A percentile compares a stretch with the other conserved stretches of the same genome.
These are phyloP conservation scores for Ahaetulla prasina DNA, from an alignment of 2,113 vertebrate species.

Conservation along the genomic window DNA sequence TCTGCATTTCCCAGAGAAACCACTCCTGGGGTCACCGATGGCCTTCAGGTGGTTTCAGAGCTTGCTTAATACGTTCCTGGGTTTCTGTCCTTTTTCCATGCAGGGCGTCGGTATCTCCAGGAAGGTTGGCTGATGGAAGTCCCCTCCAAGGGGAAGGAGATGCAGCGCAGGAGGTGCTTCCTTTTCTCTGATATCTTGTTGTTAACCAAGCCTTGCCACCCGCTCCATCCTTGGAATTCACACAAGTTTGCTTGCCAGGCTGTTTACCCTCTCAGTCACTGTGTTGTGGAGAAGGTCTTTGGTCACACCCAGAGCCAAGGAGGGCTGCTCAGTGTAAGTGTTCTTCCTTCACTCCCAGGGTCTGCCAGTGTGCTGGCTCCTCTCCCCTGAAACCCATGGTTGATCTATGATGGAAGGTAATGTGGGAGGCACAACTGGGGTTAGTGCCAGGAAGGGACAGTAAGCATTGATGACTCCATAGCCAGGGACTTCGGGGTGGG, in stretches of 20 bases:
- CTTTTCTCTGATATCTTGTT: slow-evolving; percentile 90
- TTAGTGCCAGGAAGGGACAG: not conserved
- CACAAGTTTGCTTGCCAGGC: slow-evolving; percentile 76
- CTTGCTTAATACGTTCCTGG: too few relatives aligned
- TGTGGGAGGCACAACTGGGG: not conserved
- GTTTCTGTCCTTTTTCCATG: not conserved
- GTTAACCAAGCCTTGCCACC: slow-evolving; percentile 75
- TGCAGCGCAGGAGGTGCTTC: slow-evolving; percentile 87
- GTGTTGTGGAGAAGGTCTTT: slow-evolving; percentile 84
- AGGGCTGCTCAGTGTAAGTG: slow-evolving; percentile 91
- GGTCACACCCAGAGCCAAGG: slow-evolving; percentile 87
- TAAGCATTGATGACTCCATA: too few relatives aligned
- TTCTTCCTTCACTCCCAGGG: not conserved
- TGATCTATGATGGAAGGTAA: not conserved
- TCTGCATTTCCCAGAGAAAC: not conserved
- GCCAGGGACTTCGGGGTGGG: not conserved
- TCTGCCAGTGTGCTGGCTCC: not conserved
- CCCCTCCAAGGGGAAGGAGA: slow-evolving; percentile 77
- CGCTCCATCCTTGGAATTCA: slow-evolving; percentile 71
- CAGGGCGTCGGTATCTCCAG: slow-evolving; percentile 86
- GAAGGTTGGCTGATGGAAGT: slow-evolving; percentile 91
- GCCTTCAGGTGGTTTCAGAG: too few relatives aligned
- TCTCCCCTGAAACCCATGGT: not conserved
- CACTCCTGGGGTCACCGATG: not conserved
- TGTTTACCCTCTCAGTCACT: slow-evolving; percentile 80